Conservation (phyloP, 2,888 invertebrate genomes). For the Cataglyphis rosenhaueri region DNA sequence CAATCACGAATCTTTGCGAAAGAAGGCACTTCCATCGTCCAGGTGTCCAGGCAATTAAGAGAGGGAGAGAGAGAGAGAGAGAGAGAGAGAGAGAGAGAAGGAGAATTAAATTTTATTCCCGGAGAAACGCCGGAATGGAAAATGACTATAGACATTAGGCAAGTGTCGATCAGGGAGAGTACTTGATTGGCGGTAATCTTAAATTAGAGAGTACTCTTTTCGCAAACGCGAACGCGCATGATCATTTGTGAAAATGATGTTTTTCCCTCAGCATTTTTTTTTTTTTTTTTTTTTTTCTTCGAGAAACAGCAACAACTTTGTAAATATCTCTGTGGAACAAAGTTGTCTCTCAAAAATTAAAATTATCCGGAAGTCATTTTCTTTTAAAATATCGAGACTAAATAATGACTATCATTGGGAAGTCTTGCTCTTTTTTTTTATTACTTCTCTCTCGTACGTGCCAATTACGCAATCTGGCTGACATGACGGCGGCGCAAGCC, state of each 20-base stretch:
- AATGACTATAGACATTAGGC: constrained; percentile 4
- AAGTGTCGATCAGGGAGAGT: neutral
- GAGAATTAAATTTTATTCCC: constrained; percentile 36
- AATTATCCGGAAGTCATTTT: constrained; percentile 1
- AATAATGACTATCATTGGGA: neutral
- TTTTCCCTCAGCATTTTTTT: neutral
- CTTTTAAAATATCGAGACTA: neutral
- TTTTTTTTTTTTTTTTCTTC: neutral
- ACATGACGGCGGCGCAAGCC: neutral
- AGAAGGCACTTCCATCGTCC: neutral
- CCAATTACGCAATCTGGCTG: constrained; percentile 12
- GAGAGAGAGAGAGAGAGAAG: neutral
- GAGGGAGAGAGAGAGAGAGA: neutral
- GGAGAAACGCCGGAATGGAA: constrained; percentile 10
- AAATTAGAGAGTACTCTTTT: constrained; percentile 24
- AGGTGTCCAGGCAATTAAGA: constrained; percentile 34
- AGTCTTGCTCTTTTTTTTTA: neutral
- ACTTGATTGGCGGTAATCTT: constrained; percentile 2
- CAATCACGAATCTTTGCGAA: constrained; percentile 16
- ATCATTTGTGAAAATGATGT: neutral
- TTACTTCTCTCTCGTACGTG: neutral
- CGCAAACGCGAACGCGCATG: neutral
- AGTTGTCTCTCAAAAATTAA: neutral
- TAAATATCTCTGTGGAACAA: neutral
- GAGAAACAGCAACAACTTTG: constrained; percentile 2